Evolutionary conservation across 1,140 invertebrate species (phyloP), one percentile per base, ranked within the genome.

Genomic region (Caenorhabditis latens): DNA sequence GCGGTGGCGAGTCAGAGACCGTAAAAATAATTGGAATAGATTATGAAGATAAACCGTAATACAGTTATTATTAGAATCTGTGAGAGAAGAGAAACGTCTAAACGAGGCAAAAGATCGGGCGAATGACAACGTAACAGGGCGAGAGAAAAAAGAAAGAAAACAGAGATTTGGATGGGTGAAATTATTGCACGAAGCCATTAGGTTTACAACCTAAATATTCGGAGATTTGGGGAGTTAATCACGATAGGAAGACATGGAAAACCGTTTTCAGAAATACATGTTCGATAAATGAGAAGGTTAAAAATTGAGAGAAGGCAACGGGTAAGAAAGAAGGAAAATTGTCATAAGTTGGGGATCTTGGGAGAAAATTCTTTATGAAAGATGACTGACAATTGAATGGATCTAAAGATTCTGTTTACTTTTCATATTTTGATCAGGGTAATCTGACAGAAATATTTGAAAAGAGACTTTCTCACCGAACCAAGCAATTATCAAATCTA

Each of bases 211-310:
- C 61, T 8, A 40, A 32, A 63, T 21, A 58, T 58, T 58, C n/a
- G 57, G n/a, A 63, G 61, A 63, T 63, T 32, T 19, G 32, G 61
- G 7, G 24, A 4, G 24, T 32, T 63, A 32, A 13, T 63, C 11
- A 32, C 11, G 24, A 32, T n/a, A 58, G 19, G 16, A 19, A 8
- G 19, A 58, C n/a, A 21, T n/a, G 19, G n/a, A 63, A 11, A 63
- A 63, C 61, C 61, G 61, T 63, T 63, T 63, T 63, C 3, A 32
- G 24, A 63, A 63, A 63, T 63, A 63, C 61, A 63, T 63, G 24
- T 63, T 11, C 1, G 32, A 32, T 63, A 63, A 32, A 63, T 40
- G 61, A 53, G 50, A 53, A 53, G 57, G n/a, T 58, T 58, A 63
- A 24, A 63, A 7, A 32, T 21, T 21, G 61, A 63, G 11, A 21